Percentiles rank a stretch among this genome's conserved stretches.
Evolutionary conservation across 1,140 invertebrate genomes (phyloP).

Genomic region (Caenorhabditis inopinata): DNA sequence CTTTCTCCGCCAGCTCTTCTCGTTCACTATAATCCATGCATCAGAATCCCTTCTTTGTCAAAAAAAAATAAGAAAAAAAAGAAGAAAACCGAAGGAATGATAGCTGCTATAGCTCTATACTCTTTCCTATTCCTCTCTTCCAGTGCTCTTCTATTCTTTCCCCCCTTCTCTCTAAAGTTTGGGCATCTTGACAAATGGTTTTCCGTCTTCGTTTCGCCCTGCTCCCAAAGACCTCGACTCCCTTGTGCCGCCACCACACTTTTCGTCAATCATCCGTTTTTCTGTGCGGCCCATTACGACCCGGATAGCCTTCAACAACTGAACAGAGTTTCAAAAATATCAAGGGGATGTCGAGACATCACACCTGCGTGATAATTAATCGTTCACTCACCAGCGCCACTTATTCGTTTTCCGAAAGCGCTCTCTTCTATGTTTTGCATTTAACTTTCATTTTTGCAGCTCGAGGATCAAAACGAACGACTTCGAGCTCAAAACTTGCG

Average conservation of each 20-base stretch:
- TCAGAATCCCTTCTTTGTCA: neutral
- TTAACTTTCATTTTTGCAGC: constrained; percentile 54
- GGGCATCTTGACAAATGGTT: constrained; percentile 33
- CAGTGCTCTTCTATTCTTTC: neutral
- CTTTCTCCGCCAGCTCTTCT: neutral
- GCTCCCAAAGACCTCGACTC: neutral
- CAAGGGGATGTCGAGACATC: neutral
- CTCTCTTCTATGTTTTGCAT: constrained; percentile 2
- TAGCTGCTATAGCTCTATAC: neutral
- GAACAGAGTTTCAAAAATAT: neutral
- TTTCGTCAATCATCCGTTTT: constrained; percentile 33
- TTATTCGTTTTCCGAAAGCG: neutral
- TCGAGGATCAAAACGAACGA: constrained; percentile 59
- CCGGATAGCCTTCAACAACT: neutral
- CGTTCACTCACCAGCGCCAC: neutral
- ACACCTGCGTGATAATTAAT: constrained; percentile 30
- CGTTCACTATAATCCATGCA: neutral
- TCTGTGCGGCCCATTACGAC: constrained; percentile 7
- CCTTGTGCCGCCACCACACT: constrained; percentile 23
- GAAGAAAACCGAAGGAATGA: neutral
- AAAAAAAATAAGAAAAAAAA: neutral
- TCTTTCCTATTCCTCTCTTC: too few relatives aligned
- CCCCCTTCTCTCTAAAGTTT: constrained; percentile 7
- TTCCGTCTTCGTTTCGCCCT: constrained; percentile 21
- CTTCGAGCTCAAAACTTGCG: constrained; percentile 55